Evolutionary conservation across 1,140 invertebrate genomes (phyloP).

Genomic region (Neuroterus valhalla): DNA sequence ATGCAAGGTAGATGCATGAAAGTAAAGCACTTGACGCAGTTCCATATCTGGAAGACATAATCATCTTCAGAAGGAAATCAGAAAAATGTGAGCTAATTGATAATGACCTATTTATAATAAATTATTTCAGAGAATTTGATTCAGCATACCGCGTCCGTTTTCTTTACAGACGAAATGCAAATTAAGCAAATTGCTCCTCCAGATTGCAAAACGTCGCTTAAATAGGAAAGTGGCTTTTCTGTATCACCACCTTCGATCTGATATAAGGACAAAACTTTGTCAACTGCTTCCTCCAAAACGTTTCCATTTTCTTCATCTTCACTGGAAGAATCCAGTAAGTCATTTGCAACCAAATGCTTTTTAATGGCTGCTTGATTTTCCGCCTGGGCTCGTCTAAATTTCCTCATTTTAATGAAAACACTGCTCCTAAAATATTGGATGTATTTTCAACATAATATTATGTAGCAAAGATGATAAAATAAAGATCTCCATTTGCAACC

Average conservation of each 20-base stretch:
- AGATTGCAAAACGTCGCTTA: conserved; percentile 85
- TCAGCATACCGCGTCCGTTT: conserved; percentile 81
- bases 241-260: conserved; percentile 72
- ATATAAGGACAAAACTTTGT: conserved; percentile 70
- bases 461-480: neutral
- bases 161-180: conserved; percentile 92
- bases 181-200: conserved; percentile 91
- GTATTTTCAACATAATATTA: too few relatives aligned
- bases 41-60: conserved; percentile 84
- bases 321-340: conserved; percentile 60
- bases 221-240: conserved; percentile 80
- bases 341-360: conserved; percentile 76
- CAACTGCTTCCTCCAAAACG: conserved; percentile 59
- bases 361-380: conserved; percentile 78
- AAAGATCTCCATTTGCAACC: too few relatives aligned
- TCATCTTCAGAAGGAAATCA: neutral
- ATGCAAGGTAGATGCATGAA: conserved; percentile 93
- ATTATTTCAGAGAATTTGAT: conserved; percentile 40
- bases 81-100: neutral
- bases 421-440: neutral
- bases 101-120: conserved; percentile 3
- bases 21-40: conserved; percentile 85
- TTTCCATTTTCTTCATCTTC: conserved; percentile 68
- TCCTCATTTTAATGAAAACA: conserved; percentile 63
- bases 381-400: conserved; percentile 77